Evolutionary conservation across 2,113 vertebrate species (phyloP).

Genomic region (Alectura lathami): DNA sequence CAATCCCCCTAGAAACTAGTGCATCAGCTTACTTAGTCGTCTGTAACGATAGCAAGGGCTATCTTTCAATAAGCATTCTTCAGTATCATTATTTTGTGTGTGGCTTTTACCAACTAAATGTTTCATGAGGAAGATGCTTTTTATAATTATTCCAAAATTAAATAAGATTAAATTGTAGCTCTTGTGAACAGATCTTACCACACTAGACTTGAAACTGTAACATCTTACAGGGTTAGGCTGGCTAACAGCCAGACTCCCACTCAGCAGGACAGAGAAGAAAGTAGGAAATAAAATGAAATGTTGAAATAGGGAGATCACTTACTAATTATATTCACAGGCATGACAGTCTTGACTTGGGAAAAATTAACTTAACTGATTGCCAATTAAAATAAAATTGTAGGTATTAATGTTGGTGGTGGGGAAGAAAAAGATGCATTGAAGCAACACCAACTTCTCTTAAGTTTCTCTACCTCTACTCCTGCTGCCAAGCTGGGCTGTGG

Average conservation of each 20-base stretch:
- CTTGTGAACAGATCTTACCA: neutral
- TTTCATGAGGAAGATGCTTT: neutral
- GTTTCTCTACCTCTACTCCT: neutral
- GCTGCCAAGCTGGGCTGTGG: neutral
- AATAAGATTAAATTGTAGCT: neutral
- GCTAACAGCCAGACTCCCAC: neutral
- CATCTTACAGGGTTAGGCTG: neutral
- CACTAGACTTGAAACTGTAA: neutral
- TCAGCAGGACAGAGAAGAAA: neutral
- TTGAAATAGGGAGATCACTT: neutral
- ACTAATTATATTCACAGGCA: neutral
- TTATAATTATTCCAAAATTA: neutral
- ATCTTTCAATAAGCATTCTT: slow-evolving; percentile 27
- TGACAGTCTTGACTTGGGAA: neutral
- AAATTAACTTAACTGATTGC: neutral
- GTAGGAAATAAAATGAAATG: neutral
- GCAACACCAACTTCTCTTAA: neutral
- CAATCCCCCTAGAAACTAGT: slow-evolving; percentile 52
- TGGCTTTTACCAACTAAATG: neutral
- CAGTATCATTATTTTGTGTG: slow-evolving; percentile 30
- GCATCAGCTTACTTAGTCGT: slow-evolving; percentile 59
- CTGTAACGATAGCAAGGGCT: slow-evolving; percentile 36
- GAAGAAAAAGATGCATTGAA: neutral
- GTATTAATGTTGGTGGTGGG: neutral
- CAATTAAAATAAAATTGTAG: neutral